Conservation (phyloP, 1,140 invertebrate genomes). For the Delia radicum region DNA sequence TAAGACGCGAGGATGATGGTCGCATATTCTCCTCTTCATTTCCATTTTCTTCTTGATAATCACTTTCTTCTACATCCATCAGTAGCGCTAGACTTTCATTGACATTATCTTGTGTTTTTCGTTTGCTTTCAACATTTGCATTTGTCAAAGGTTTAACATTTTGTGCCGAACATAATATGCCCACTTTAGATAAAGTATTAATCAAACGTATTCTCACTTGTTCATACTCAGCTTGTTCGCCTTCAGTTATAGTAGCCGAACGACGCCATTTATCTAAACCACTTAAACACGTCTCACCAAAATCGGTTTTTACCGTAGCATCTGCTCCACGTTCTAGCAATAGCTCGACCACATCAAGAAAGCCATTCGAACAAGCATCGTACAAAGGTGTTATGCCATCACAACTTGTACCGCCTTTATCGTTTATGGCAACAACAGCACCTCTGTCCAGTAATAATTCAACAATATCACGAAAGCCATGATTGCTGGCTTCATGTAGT, state of each 20-base stretch:
- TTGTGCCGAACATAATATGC: slow-evolving; percentile 54
- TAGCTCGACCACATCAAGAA: slow-evolving; percentile 65
- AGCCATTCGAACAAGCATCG: slow-evolving; percentile 71
- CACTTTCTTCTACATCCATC: too few species aligned
- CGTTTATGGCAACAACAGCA: slow-evolving; percentile 73
- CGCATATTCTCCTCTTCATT: neutral
- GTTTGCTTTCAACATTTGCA: slow-evolving; percentile 31
- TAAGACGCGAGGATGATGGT: neutral
- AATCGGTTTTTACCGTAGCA: slow-evolving; percentile 67
- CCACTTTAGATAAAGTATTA: slow-evolving; percentile 43
- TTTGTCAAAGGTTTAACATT: slow-evolving; percentile 40
- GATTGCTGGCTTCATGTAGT: slow-evolving; percentile 89
- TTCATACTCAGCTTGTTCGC: slow-evolving; percentile 60
- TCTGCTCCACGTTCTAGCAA: slow-evolving; percentile 71
- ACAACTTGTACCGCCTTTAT: slow-evolving; percentile 77
- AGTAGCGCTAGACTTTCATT: slow-evolving; percentile 26
- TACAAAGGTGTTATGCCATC: slow-evolving; percentile 73
- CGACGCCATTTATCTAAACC: slow-evolving; percentile 63
- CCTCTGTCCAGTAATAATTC: slow-evolving; percentile 76
- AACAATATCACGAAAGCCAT: slow-evolving; percentile 78
- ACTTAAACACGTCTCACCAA: slow-evolving; percentile 68
- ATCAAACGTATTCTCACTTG: slow-evolving; percentile 59
- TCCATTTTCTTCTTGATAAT: too few species aligned
- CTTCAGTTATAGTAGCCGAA: slow-evolving; percentile 56
- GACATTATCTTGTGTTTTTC: slow-evolving; percentile 29